Conservation (phyloP, 1,140 invertebrate species). For the Ectropis grisescens region DNA sequence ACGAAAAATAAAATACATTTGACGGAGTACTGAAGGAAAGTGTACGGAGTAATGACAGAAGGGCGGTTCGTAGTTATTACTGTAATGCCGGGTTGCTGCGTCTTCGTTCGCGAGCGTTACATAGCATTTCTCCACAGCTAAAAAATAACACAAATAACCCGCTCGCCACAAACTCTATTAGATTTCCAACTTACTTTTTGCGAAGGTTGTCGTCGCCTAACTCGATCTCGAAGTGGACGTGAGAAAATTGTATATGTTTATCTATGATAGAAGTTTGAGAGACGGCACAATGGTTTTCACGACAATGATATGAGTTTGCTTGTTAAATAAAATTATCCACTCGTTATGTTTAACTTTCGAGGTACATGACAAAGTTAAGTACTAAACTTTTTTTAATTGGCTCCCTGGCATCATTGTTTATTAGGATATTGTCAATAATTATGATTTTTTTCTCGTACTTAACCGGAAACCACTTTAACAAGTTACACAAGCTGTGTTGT, state of each 20-base stretch:
- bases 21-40: conserved; percentile 33
- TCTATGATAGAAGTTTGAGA: conserved; percentile 31
- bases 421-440: no score
- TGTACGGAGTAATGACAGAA: conserved; percentile 53
- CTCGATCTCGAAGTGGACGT: conserved; percentile 53
- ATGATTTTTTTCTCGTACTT: no score
- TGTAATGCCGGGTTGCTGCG: conserved; percentile 51
- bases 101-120: conserved; percentile 52
- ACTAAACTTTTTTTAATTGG: no score
- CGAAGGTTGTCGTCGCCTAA: conserved; percentile 48
- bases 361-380: no score
- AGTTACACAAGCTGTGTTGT: no score
- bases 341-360: no score
- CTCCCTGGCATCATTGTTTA: no score
- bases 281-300: no score
- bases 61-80: conserved; percentile 51
- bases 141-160: conserved; percentile 55
- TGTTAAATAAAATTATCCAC: no score
- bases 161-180: conserved; percentile 61
- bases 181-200: conserved; percentile 61
- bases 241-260: conserved; percentile 55
- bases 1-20: conserved; percentile 25
- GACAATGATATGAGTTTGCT: no score
- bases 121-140: conserved; percentile 44
- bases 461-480: no score